phyloP scores from a whole-genome alignment of 2,797 vertebrate species.

The Lemur catta region DNA sequence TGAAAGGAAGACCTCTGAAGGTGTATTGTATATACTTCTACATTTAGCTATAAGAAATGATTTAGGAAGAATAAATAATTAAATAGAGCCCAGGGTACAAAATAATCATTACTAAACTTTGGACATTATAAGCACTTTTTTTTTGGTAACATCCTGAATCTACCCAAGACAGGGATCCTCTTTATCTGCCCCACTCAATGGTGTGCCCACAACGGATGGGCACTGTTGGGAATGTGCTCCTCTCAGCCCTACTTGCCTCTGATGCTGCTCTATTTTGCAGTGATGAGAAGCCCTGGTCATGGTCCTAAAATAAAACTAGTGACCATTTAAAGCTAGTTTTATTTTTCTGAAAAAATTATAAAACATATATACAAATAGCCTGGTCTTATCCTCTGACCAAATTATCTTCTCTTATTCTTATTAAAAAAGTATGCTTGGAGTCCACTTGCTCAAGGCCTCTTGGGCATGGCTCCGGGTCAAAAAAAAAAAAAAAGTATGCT shows the following conservation, averaged over 20 bases:
- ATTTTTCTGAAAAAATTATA: not conserved
- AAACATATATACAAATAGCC: not conserved
- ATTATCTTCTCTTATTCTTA: not conserved
- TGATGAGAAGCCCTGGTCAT: not conserved
- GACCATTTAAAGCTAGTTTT: conserved; percentile 4
- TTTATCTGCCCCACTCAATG: not conserved
- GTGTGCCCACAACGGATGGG: not conserved
- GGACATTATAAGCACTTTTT: not conserved
- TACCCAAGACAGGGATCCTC: not conserved
- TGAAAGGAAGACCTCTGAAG: not conserved
- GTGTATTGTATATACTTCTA: not conserved
- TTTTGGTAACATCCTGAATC: not conserved
- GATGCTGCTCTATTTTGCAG: not conserved
- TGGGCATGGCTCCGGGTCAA: too few relatives aligned
- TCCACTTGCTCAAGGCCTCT: too few relatives aligned
- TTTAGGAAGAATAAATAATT: conserved; percentile 13
- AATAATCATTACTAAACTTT: not conserved
- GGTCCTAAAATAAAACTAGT: conserved; percentile 21
- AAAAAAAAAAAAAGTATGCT: not conserved
- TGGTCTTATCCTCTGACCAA: not conserved
- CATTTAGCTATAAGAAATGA: not conserved
- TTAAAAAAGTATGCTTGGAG: not conserved
- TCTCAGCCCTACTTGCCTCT: not conserved
- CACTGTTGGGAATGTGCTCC: not conserved
- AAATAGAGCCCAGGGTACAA: not conserved